These are phyloP conservation scores for Rallus limicola DNA, from an alignment of 2,113 vertebrate species.

Conservation along the genomic window DNA sequence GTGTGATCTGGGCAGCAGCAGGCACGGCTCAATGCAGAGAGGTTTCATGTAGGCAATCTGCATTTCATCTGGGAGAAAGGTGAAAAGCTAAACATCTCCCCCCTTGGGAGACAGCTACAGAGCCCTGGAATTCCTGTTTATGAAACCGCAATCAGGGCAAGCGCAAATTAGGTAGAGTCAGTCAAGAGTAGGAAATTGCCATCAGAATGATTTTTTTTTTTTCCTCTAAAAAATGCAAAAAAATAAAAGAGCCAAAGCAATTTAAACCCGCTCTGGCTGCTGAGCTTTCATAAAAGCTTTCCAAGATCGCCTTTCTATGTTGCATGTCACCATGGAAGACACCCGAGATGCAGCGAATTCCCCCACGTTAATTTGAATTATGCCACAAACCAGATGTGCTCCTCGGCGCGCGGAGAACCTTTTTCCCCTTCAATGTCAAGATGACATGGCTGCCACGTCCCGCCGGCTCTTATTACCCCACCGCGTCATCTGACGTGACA, in stretches of 20 bases:
- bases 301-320: neutral
- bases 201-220: neutral
- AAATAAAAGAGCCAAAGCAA: neutral
- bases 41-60: no score
- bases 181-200: constrained; percentile 8
- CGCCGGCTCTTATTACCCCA: constrained; percentile 42
- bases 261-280: neutral
- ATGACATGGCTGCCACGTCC: constrained; percentile 31
- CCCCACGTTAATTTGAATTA: constrained; percentile 71
- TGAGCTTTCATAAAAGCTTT: neutral
- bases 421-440: constrained; percentile 9
- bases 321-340: constrained; percentile 36
- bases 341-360: neutral
- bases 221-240: neutral
- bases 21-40: neutral
- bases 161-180: neutral
- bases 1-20: accelerated
- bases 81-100: neutral
- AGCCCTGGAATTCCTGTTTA: constrained; percentile 2
- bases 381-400: constrained; percentile 80
- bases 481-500: neutral
- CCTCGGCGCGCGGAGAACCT: constrained; percentile 61
- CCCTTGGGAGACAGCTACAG: neutral
- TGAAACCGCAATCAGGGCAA: neutral
- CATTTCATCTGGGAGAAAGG: neutral